Base-by-base conservation (phyloP, 2,113 vertebrate species). In the Phylloscopus trochiloides region DNA sequence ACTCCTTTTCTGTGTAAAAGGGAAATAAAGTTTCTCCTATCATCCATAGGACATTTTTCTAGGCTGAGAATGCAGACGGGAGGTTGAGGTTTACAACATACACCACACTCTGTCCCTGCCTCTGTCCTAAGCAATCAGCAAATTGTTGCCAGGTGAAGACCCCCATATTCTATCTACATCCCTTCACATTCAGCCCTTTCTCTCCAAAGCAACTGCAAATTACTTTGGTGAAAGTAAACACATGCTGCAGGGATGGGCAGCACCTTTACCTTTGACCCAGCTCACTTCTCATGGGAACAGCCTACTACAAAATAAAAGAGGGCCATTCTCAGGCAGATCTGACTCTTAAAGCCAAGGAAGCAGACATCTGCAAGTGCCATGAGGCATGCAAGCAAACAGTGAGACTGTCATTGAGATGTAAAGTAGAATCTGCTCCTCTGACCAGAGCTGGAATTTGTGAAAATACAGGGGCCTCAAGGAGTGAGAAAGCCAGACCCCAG, bases 391-490 rank as follows among this genome's bases (percentile, higher is more conserved):
- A 50, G 31, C 20, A 63, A 38, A 59, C 9, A 48, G 16, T 0
- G 1, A 83, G 31, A 36, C 7, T 48, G 24, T 3, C 24, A 14
- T 6, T 1, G 1, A 78, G 57, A 43, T 12, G 1, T 38, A 31
- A 59, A 26, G 24, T 29, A 58, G 79, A 72, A 67, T 51, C 54
- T 31, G 13, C 2, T 51, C 11, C 57, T 78, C 36, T 36, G n/a
- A 61, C 13, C 42, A 10, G 50, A 82, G 10, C 15, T 61, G 38
- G 19, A 61, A 82, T 52, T 57, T 83, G 28, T 72, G 48, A 75
- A 93, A 74, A 62, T 58, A 26, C 7, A 54, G 15, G 2, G 6
- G 1, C 21, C 9, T 43, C 32, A 51, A 51, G 31, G 32, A 17
- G 32, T 40, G 7, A 32, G 77, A 70, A 86, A 10, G 3, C 38